Base-by-base conservation (phyloP, 2,113 vertebrate species). In the Dasyprocta punctata region DNA sequence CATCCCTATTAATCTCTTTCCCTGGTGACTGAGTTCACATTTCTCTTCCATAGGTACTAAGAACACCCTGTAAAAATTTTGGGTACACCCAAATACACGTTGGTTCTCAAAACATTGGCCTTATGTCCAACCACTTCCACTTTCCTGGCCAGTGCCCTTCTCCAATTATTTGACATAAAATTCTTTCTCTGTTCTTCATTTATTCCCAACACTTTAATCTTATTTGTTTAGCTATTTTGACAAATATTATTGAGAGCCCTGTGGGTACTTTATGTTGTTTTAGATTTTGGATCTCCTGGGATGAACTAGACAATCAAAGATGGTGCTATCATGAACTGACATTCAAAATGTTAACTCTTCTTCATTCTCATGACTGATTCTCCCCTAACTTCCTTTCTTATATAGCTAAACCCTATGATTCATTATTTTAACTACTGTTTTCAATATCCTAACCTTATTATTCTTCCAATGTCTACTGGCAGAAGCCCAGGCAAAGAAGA, bases 361-460 rank as follows among this genome's bases (percentile, higher is more conserved):
- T 89, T 94, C 47, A 24, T 41, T 67, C 60, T 89, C 38, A 41
- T 36, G 1, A 58, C 30, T 63, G 77, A 17, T 7, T 47, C 60
- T 78, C 44, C 6, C 0, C 4, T 36, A 10, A 6, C 19, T 82
- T 84, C n/a, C 33, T 93, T 82, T 71, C 24, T 36, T 78, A 54
- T 3, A 19, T 20, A 71, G 11, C 41, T 69, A 47, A 41, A 26
- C 56, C 6, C 16, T n/a, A 38, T 20, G 10, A 26, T 13, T 56
- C 56, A 65, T 80, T 52, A 73, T 61, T 86, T 84, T 52, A 86
- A 54, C 47, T n/a, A n/a, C 13, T 95, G 54, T 56, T 19, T 56
- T 94, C 60, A 95, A 90, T 60, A 88, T 38, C 49, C n/a, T 80
- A 36, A 87, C 33, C 78, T 56, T 30, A 60, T 77, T 92, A 80